phyloP scores from a whole-genome alignment of 2,888 invertebrate genomes.

The Thymelicus sylvestris region DNA sequence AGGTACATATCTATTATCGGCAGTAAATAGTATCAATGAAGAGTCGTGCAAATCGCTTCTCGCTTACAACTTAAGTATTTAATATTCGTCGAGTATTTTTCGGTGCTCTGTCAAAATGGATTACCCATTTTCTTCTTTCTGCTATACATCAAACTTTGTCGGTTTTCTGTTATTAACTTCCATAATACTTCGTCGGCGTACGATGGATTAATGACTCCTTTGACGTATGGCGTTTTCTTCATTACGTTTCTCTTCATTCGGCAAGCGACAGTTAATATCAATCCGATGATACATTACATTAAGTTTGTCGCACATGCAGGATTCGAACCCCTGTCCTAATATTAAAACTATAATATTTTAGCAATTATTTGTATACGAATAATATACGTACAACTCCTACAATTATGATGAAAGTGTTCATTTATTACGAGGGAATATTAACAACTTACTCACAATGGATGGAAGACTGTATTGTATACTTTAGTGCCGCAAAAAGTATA shows the following conservation, averaged over 20 bases:
- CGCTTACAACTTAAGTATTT: conserved; percentile 42
- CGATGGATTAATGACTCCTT: not conserved
- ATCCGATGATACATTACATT: no score
- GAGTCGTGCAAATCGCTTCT: conserved; percentile 41
- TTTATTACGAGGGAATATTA: no score
- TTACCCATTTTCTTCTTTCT: conserved; percentile 59
- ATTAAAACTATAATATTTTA: no score
- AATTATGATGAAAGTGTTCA: no score
- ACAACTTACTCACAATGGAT: no score
- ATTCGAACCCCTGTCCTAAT: no score
- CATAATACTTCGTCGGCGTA: conserved; percentile 13
- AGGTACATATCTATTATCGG: no score
- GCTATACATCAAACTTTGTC: conserved; percentile 31
- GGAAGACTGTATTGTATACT: no score
- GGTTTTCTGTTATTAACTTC: conserved; percentile 15
- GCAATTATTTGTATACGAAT: no score
- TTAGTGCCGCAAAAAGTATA: conserved; percentile 4
- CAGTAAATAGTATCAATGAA: not conserved
- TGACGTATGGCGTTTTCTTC: not conserved
- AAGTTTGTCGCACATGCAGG: no score
- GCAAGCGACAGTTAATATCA: no score
- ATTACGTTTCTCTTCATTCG: not conserved
- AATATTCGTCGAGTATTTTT: conserved; percentile 50
- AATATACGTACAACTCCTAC: no score
- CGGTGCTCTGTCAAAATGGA: conserved; percentile 59